A percentile compares a stretch with the other conserved stretches of the same genome.
Evolutionary conservation across 1,140 invertebrate species (phyloP).

Genomic region (Ceratitis capitata): DNA sequence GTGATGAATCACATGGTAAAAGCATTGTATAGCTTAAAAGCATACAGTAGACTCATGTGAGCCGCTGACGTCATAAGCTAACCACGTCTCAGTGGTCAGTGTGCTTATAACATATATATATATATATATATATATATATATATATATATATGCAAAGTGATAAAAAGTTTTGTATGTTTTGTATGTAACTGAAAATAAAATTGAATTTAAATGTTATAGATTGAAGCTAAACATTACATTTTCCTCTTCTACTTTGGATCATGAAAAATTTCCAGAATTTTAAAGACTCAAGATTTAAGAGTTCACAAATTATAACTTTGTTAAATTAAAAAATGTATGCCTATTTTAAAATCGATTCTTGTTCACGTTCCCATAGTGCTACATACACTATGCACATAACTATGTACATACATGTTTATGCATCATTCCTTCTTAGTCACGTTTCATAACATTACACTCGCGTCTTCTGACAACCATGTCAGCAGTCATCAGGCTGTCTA

Average conservation of each 20-base stretch:
- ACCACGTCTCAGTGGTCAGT: background rate
- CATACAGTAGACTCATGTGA: background rate
- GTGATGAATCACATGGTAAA: background rate
- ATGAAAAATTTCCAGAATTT: too few relatives aligned
- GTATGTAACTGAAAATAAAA: too few relatives aligned
- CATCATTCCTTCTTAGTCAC: slow-evolving; percentile 31
- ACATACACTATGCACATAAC: background rate
- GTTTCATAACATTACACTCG: slow-evolving; percentile 5
- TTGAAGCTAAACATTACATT: too few relatives aligned
- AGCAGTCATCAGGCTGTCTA: background rate
- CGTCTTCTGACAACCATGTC: background rate
- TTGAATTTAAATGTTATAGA: too few relatives aligned
- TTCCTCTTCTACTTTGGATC: too few relatives aligned
- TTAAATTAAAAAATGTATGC: background rate
- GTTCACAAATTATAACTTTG: too few relatives aligned
- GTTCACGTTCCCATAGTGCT: too few relatives aligned
- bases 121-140: too few relatives aligned
- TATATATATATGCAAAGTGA: too few relatives aligned
- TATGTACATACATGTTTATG: background rate
- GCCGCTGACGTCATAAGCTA: background rate
- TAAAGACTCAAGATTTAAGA: too few relatives aligned
- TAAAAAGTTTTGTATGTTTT: too few relatives aligned
- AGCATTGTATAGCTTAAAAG: background rate
- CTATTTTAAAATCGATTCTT: background rate
- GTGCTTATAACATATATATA: too few relatives aligned